phyloP scores from a whole-genome alignment of 2,797 vertebrate species.

The Orientallactaga sibirica region DNA sequence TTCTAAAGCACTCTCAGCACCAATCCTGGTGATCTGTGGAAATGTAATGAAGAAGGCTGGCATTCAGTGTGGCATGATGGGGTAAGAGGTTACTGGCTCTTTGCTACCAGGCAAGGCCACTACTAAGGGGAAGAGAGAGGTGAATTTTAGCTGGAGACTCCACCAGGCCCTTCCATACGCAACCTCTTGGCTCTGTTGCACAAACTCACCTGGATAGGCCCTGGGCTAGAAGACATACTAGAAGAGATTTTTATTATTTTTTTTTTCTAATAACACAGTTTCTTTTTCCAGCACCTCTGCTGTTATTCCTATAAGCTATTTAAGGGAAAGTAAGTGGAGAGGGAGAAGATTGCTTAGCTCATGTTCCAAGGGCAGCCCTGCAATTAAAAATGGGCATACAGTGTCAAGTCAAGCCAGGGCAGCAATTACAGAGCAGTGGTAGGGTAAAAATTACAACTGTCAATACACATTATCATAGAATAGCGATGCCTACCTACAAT shows the following conservation, averaged over 20 bases:
- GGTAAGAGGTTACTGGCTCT: background rate
- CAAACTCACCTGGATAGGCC: background rate
- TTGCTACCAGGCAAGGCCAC: background rate
- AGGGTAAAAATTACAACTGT: slow-evolving; percentile 12
- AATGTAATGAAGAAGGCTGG: background rate
- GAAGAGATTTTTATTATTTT: too few relatives aligned
- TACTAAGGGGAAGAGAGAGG: background rate
- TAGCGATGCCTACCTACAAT: background rate
- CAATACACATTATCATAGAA: background rate
- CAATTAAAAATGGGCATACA: too few relatives aligned
- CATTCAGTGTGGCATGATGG: fast-evolving
- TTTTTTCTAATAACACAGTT: background rate
- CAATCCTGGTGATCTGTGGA: background rate
- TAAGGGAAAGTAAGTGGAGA: background rate
- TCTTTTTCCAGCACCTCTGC: background rate
- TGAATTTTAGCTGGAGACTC: background rate
- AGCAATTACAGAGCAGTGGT: background rate
- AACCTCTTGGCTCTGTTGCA: background rate
- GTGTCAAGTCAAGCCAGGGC: too few relatives aligned
- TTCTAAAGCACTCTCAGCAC: background rate
- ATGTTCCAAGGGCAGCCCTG: background rate
- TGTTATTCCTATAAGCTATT: background rate
- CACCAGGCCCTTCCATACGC: background rate
- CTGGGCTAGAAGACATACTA: too few relatives aligned
- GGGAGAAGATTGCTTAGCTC: background rate